phyloP scores from a whole-genome alignment of 2,113 vertebrate genomes.

The Fulmarus glacialis region DNA sequence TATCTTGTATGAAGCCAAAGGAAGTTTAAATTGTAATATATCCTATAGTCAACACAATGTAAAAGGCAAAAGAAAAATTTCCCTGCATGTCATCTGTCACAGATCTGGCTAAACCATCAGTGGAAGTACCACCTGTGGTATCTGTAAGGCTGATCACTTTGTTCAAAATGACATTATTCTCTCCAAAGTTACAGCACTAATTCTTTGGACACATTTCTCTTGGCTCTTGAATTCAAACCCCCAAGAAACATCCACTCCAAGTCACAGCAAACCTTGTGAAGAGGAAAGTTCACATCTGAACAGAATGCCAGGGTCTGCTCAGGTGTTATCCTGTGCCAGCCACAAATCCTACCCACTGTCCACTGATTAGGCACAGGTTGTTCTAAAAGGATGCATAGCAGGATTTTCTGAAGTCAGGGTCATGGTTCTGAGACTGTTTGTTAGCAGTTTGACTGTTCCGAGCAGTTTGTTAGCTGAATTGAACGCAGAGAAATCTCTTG shows the following conservation, averaged over 20 bases:
- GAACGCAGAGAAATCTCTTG: neutral
- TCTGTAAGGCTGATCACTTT: neutral
- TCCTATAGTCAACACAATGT: neutral
- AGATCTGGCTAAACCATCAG: neutral
- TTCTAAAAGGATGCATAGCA: neutral
- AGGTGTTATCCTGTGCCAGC: neutral
- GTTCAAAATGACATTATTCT: neutral
- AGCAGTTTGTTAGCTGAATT: neutral
- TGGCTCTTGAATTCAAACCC: neutral
- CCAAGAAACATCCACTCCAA: neutral
- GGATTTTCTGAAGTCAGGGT: neutral
- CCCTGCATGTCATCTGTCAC: neutral
- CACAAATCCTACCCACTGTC: neutral
- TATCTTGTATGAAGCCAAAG: neutral
- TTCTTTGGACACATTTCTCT: neutral
- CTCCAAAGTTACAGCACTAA: neutral
- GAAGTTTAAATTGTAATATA: neutral
- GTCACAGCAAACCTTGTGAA: neutral
- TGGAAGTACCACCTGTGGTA: neutral
- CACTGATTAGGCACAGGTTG: neutral
- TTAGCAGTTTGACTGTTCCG: too few relatives aligned
- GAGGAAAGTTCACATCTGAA: neutral
- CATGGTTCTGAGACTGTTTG: neutral
- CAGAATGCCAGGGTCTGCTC: neutral
- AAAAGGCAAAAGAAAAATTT: neutral